Evolutionary conservation across 1,140 invertebrate genomes (phyloP).

Genomic region (Pararge aegeria): DNA sequence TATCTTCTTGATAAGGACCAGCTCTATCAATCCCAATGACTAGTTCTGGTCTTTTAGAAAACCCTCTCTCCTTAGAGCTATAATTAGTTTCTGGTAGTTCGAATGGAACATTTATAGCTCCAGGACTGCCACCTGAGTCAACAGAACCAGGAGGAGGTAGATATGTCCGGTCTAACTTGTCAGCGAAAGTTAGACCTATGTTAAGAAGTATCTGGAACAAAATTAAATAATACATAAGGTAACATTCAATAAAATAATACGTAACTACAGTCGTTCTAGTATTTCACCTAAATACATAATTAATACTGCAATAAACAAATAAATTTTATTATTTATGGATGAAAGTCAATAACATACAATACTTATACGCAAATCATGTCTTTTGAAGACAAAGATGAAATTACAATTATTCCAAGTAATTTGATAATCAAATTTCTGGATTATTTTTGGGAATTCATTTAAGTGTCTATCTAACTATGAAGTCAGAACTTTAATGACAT

Average conservation of each 20-base stretch:
- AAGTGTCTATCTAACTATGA: too few relatives aligned
- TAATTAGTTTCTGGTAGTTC: constrained; percentile 35
- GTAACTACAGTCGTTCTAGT: too few relatives aligned
- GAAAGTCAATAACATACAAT: too few relatives aligned
- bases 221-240: not conserved
- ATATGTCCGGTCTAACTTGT: constrained; percentile 52
- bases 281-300: too few relatives aligned
- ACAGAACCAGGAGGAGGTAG: constrained; percentile 52
- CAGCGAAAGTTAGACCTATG: constrained; percentile 34
- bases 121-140: constrained; percentile 39
- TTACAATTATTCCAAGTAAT: too few relatives aligned
- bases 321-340: too few relatives aligned
- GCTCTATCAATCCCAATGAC: constrained; percentile 25
- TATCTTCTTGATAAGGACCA: constrained; percentile 2
- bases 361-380: too few relatives aligned
- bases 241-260: not conserved
- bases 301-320: too few relatives aligned
- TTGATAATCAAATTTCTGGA: too few relatives aligned
- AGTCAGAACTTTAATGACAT: too few relatives aligned
- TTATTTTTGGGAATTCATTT: too few relatives aligned
- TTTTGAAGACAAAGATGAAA: too few relatives aligned
- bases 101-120: constrained; percentile 38
- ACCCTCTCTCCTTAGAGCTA: not conserved
- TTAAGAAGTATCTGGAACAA: constrained; percentile 22
- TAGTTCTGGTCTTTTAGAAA: constrained; percentile 10